Percentiles rank a stretch among this genome's conserved stretches.
These are phyloP conservation scores for Aricia agestis DNA, from an alignment of 1,140 invertebrate genomes.

Conservation along the genomic window DNA sequence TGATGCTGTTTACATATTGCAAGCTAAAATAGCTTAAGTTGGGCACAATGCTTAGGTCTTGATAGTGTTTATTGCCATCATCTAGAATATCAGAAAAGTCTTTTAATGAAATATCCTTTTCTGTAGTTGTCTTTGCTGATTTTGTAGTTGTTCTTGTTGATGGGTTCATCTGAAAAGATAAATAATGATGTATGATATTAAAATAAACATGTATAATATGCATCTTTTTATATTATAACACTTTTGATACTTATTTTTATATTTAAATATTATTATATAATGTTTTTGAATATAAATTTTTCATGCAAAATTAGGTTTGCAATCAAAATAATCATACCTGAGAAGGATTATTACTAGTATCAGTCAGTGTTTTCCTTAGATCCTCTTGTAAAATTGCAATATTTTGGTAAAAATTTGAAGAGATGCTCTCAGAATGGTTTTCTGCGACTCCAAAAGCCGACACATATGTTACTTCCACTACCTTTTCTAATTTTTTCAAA, in stretches of 20 bases:
- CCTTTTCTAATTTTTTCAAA: constrained; percentile 39
- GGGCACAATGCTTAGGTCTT: constrained; percentile 55
- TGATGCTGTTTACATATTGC: constrained; percentile 35
- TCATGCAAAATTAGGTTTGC: background rate
- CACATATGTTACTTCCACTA: constrained; percentile 44
- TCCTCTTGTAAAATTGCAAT: constrained; percentile 37
- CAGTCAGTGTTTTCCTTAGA: constrained; percentile 29
- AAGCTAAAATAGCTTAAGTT: constrained; percentile 25
- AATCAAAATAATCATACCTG: background rate
- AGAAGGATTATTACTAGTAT: constrained; percentile 10
- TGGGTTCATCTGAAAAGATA: no score
- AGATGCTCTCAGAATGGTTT: constrained; percentile 53
- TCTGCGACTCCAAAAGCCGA: constrained; percentile 53
- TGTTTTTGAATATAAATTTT: no score
- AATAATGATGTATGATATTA: no score
- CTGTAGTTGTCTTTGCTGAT: no score
- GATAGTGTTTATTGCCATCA: constrained; percentile 29
- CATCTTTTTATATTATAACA: no score
- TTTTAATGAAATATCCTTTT: no score
- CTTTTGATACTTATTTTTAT: no score
- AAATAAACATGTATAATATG: no score
- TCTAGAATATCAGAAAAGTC: background rate
- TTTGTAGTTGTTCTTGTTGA: no score
- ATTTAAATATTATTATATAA: no score
- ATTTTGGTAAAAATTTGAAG: constrained; percentile 43